Evolutionary conservation across 2,888 invertebrate genomes (phyloP).

Genomic region (Heteromyza rotundicornis): DNA sequence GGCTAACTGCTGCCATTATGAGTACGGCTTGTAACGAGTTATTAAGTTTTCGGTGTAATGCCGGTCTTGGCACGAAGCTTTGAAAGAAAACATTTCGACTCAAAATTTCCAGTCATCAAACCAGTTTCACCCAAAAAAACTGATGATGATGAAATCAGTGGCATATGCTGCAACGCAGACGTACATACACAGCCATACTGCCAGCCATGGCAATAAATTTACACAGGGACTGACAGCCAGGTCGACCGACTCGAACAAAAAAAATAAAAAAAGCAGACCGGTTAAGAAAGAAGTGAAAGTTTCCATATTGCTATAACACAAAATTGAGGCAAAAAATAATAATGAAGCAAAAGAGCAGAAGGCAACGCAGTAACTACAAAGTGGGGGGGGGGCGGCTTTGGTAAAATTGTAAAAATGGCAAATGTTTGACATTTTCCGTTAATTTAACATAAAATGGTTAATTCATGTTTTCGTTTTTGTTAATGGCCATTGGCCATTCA

Average conservation of each 20-base stretch:
- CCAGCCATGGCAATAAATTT: too few relatives aligned
- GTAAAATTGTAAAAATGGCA: background rate
- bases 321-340: background rate
- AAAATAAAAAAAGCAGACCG: background rate
- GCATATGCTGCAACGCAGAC: too few relatives aligned
- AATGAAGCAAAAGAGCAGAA: background rate
- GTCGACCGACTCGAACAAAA: too few relatives aligned
- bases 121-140: too few relatives aligned
- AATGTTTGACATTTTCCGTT: background rate
- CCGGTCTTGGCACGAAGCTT: too few relatives aligned
- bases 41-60: too few relatives aligned
- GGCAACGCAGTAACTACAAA: background rate
- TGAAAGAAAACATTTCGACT: too few relatives aligned
- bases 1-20: too few relatives aligned
- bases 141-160: too few relatives aligned
- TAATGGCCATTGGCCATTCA: background rate
- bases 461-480: background rate
- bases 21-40: too few relatives aligned
- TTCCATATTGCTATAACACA: background rate
- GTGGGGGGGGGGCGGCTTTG: background rate
- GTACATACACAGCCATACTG: too few relatives aligned
- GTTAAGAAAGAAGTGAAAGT: conserved; percentile 1
- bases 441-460: background rate
- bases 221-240: background rate
- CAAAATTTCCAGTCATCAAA: too few relatives aligned